Base-by-base conservation (phyloP, 2,797 vertebrate species). In the Remorina albescens region DNA sequence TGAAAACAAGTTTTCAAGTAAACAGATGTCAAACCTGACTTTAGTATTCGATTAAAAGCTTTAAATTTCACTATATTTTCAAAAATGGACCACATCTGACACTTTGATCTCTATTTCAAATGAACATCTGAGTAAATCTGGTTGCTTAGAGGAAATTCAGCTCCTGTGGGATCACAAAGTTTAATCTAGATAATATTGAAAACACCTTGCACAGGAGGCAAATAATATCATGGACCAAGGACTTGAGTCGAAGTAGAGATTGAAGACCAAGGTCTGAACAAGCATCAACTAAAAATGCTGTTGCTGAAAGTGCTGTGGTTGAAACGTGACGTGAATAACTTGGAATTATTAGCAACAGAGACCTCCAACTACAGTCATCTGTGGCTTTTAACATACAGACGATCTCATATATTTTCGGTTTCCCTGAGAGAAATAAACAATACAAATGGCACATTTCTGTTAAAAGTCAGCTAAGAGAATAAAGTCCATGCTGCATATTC, bases 161-260 rank as follows among this genome's bases (percentile, higher is more conserved):
- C n/a, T 61, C 44, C 18, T 41, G 44, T 25, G 54, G 47, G 30
- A 54, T 70, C 56, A 47, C 36, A 21, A 58, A 46, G 15, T 42
- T 65, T 64, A 23, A 76, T 69, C 42, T 26, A 51, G 66, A 66
- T 37, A 26, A 47, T 41, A 39, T 6, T 13, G 46, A 66, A 19
- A 11, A 28, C 19, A 34, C 37, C 21, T 62, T 51, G 30, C 54
- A 65, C 15, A 9, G n/a, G 54, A 59, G n/a, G 41, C 46, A 51
- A 59, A 53, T 64, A 44, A 76, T 66, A 62, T 54, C 46, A 59
- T 13, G 30, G 69, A 61, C 19, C 64, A 34, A 8, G 28, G 58
- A 67, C 46, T 77, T 8, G 3, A 72, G 21, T 71, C 19, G 67
- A 49, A 69, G 37, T 62, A 47, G 21, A 34, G 50, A 70, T 51